Percentiles rank a stretch among this genome's conserved stretches.
These are phyloP conservation scores for Tiliqua scincoides DNA, from an alignment of 2,113 vertebrate genomes.

Conservation along the genomic window DNA sequence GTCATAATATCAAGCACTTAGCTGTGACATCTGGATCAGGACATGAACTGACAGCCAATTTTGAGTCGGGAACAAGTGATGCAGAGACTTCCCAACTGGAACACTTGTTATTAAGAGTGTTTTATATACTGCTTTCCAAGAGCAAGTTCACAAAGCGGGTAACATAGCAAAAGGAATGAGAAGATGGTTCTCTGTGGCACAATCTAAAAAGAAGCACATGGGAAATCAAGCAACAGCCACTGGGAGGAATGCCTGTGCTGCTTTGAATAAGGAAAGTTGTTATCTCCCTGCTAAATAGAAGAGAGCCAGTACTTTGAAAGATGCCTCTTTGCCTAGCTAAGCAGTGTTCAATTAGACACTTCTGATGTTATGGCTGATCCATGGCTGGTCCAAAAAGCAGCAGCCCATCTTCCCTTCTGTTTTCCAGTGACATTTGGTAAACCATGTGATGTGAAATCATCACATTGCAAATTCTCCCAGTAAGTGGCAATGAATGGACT, in stretches of 20 bases:
- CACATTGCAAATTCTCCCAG: neutral
- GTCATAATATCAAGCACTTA: neutral
- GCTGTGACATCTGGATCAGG: neutral
- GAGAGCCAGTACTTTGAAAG: too few relatives aligned
- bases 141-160: too few relatives aligned
- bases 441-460: neutral
- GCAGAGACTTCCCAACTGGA: neutral
- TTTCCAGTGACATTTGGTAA: neutral
- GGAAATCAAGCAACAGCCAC: too few relatives aligned
- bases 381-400: neutral
- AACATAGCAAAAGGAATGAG: too few relatives aligned
- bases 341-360: neutral
- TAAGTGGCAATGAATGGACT: neutral
- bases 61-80: neutral
- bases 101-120: neutral
- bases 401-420: neutral
- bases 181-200: too few relatives aligned
- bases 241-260: too few relatives aligned
- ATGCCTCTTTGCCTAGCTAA: too few relatives aligned
- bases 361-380: neutral
- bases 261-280: too few relatives aligned
- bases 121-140: neutral
- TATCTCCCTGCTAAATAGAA: too few relatives aligned
- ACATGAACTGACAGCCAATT: too few relatives aligned
- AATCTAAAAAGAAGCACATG: too few relatives aligned